Evolutionary conservation across 64 coral and sea anemone species (phyloP), one percentile per base, ranked within the genome.

Genomic region (Cladopsammia gracilis): DNA sequence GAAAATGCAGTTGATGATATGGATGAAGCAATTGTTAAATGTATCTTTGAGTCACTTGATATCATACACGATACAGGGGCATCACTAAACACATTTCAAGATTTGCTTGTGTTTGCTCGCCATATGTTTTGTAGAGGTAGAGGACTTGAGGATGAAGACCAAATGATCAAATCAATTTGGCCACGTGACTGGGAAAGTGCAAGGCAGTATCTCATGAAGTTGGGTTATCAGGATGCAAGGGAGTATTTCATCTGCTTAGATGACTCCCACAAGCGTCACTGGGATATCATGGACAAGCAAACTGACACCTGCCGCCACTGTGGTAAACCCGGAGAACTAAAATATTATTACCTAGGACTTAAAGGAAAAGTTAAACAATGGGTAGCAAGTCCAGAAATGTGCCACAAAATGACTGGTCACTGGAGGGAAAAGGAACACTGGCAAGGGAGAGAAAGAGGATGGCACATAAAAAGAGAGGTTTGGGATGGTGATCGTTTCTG

Each of bases 291-390:
- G 89, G 85, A 91, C 20, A 92, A 45, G 53, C 44, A 80, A 88
- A 96, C 76, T 84, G 89, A 89, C 48, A 81, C 70, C 64, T 96
- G 94, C 56, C 46, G 88, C 45, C 89, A 95, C 60, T 88, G 94
- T 88, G 94, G 89, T 23, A 34, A 91, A 25, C 68, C 73, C 44
- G 73, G 60, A 79, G 64, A 84, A 57, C 75, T 91, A 76, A 69
- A 72, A 67, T 95, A 95, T 73, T 95, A 95, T 80, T 95, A 91
- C 79, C 72, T 95, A 20, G 94, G 94, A 59, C 76, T 91, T 78
- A 79, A 91, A 88, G 82, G 80, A 73, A 95, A 95, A 62, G 76
- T 95, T 24, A 95, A 88, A 87, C 88, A 86, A 52, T 91, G 94
- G 89, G 72, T 78, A 44, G 60, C 81, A 79, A 74, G 82, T 85